Base-by-base conservation (phyloP, 2,888 invertebrate species). In the Drosophila diplacantha region DNA sequence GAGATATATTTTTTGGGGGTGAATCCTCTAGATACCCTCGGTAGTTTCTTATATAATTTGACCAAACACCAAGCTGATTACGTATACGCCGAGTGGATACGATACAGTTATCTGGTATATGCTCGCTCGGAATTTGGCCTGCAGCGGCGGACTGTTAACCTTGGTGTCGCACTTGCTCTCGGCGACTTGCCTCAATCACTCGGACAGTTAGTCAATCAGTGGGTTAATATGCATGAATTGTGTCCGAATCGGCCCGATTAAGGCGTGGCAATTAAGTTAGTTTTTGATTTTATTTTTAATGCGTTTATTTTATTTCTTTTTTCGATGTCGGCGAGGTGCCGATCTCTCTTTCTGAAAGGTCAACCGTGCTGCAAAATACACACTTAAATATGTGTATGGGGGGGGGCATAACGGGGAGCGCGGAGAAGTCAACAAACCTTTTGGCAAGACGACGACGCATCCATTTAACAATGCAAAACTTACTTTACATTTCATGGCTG, bases 401-500 rank as follows among this genome's bases (percentile, higher is more conserved):
- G 12, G 22, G 32, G 24, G 9, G 16, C 24, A 44, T 5, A 9
- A n/a, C 12, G 12, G 18, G 18, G 16, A 14, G 16, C 11, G 29
- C 8, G 12, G 52, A 52, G 24, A 51, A 67, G 75, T 70, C 75
- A 81, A 66, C 53, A 63, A 68, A 63, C 73, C 71, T 71, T 54
- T 70, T 41, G 62, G 57, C 56, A 39, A 41, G 56, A 61, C 46
- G 43, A 26, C 41, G 74, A 71, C 55, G 58, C 74, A 71, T 53
- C 74, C 58, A 65, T 57, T 65, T 65, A 74, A 73, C 74, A 73
- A 67, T 76, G 63, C 66, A 62, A 76, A 54, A 57, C 41, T 71
- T 49, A 57, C 51, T 56, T 62, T 69, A 54, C 69, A 55, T 69
- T 66, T 68, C 66, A 68, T 68, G 68, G 69, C 60, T 68, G 49